Base-by-base conservation (phyloP, 2,113 vertebrate genomes). In the Sardina pilchardus region DNA sequence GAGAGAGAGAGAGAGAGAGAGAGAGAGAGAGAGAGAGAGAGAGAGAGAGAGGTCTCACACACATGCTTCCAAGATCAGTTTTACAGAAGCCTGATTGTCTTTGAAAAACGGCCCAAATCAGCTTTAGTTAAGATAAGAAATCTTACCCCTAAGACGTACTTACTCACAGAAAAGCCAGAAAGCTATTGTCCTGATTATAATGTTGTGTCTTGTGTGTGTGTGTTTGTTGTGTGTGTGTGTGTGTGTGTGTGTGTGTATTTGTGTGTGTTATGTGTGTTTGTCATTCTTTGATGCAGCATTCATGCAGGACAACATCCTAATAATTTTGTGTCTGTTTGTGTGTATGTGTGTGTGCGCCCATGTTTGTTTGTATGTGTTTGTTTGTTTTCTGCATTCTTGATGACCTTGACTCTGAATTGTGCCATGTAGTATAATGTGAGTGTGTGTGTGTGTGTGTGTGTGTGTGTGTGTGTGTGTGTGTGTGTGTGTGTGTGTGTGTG, bases 221-320 rank as follows among this genome's bases (percentile, higher is more conserved):
- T 56, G 43, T 83, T 24, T 9, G 44, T 2, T 30, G 7, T 85
- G 53, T 81, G 26, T 78, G 45, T 81, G 44, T 84, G 83, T 81
- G 42, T 59, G 56, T 78, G 47, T 30, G 14, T 81, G 26, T 86
- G 30, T 14, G 42, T 56, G 30, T 47, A 19, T 85, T 1, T 88
- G 82, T 50, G 67, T 85, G n/a, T 39, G 50, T 89, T 89, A 81
- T 56, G 19, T 45, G 82, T 53, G 81, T 86, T 84, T 85, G n/a
- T n/a, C n/a, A 87, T 83, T 71, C 26, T 48, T 47, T 24, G n/a
- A 63, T 83, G 42, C n/a, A n/a, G 71, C 84, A 82, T 84, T 88
- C 4, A 88, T 45, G 44, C 44, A 7, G 44, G 44, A 45, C 44
- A 0, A 9, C 6, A 5, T 7, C 3, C 6, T 45, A 45, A 45